A percentile compares a stretch with the other conserved stretches of the same genome.
Conservation (phyloP, 1,140 invertebrate genomes). For the Danaus plexippus region DNA sequence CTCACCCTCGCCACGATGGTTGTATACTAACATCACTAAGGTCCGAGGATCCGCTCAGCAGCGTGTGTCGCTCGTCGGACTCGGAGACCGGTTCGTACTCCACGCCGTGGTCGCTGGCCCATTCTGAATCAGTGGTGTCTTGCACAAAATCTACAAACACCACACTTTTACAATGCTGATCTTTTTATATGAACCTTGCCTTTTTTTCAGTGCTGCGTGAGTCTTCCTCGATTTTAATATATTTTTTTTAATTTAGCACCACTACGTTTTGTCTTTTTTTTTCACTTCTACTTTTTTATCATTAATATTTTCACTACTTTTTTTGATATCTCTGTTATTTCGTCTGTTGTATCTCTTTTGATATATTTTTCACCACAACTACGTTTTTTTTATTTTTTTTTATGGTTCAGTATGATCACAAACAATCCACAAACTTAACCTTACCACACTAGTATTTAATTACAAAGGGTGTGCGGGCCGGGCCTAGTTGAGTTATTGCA, state of each 20-base stretch:
- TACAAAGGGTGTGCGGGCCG: too few relatives aligned
- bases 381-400: slow-evolving; percentile 8
- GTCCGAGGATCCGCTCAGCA: slow-evolving; percentile 42
- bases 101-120: slow-evolving; percentile 34
- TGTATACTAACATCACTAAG: slow-evolving; percentile 52
- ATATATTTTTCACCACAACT: background rate
- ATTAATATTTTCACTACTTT: slow-evolving; percentile 1
- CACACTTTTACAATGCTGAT: slow-evolving; percentile 18
- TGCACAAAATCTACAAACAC: slow-evolving; percentile 68
- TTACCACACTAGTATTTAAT: too few relatives aligned
- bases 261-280: background rate
- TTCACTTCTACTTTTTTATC: slow-evolving; percentile 1
- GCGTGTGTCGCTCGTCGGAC: slow-evolving; percentile 33
- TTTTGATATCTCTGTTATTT: background rate
- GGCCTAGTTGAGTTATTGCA: too few relatives aligned
- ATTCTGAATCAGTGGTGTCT: slow-evolving; percentile 67
- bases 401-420: too few relatives aligned
- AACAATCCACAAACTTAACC: too few relatives aligned
- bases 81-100: slow-evolving; percentile 50
- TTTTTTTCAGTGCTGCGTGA: background rate
- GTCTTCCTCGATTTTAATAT: too few relatives aligned
- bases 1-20: too few relatives aligned
- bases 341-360: background rate
- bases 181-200: slow-evolving; percentile 7
- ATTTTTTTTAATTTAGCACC: slow-evolving; percentile 1